A percentile compares a stretch with the other conserved stretches of the same genome.
Evolutionary conservation across 2,113 vertebrate species (phyloP).

Genomic region (Mohoua ochrocephala): DNA sequence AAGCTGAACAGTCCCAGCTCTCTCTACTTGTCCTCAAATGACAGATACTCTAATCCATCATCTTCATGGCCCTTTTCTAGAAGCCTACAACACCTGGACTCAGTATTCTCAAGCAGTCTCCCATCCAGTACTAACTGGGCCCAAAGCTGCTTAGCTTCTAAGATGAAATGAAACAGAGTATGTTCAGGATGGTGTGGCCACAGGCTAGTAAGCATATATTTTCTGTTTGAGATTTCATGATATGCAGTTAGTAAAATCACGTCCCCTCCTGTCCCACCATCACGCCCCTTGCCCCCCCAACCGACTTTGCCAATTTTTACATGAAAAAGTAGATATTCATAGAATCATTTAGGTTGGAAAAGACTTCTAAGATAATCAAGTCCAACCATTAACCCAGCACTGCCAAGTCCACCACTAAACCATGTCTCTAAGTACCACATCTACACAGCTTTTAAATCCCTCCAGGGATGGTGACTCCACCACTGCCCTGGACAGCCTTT

Average conservation of each 20-base stretch:
- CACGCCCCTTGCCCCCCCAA: not conserved
- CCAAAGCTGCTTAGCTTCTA: not conserved
- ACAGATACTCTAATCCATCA: not conserved
- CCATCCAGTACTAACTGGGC: not conserved
- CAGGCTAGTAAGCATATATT: not conserved
- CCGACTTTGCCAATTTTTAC: not conserved
- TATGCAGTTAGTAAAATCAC: not conserved
- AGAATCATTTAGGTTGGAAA: not conserved
- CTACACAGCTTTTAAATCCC: too few species aligned
- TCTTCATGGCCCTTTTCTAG: not conserved
- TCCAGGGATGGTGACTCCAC: too few species aligned
- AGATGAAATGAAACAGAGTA: not conserved
- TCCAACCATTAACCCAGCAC: too few species aligned
- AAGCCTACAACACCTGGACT: not conserved
- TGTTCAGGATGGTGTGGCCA: not conserved
- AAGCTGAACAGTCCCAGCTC: not conserved
- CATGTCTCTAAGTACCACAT: too few species aligned
- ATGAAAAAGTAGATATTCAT: not conserved
- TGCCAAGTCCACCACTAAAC: too few species aligned
- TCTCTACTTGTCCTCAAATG: not conserved
- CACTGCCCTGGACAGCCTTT: too few species aligned
- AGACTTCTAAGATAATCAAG: too few species aligned
- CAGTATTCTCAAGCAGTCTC: not conserved
- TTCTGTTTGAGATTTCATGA: not conserved
- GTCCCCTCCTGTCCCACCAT: not conserved